These are phyloP conservation scores for Mastomys coucha DNA, from an alignment of 2,113 vertebrate genomes.

Conservation along the genomic window DNA sequence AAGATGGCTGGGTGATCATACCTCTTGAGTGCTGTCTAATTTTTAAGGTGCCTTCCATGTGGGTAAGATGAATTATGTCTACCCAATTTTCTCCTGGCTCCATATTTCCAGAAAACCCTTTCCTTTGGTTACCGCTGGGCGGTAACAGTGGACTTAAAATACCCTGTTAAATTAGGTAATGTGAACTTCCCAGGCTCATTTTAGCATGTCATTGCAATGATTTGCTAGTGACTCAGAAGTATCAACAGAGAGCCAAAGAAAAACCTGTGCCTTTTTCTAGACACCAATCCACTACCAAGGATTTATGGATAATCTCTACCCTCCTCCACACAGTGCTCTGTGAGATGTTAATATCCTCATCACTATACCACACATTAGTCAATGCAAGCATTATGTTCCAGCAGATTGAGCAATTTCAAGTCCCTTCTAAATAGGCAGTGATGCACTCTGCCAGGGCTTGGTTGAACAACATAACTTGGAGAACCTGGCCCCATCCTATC, in stretches of 20 bases:
- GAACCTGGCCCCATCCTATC: no score
- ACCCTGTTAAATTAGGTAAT: neutral
- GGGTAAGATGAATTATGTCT: no score
- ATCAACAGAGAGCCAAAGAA: neutral
- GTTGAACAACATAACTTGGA: no score
- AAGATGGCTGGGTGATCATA: no score
- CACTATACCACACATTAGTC: neutral
- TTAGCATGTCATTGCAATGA: neutral
- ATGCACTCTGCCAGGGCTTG: no score
- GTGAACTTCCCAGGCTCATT: neutral
- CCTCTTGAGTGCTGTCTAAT: no score
- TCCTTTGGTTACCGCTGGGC: no score
- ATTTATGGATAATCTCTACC: neutral
- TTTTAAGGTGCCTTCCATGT: no score
- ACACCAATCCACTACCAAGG: neutral
- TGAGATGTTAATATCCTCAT: neutral
- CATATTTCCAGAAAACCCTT: no score
- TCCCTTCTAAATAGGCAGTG: no score
- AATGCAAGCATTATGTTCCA: neutral
- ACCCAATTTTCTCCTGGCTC: no score
- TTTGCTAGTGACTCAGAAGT: neutral
- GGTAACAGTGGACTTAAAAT: constrained; percentile 41
- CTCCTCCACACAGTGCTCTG: neutral
- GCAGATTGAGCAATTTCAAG: no score
- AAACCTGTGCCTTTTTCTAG: neutral